Base-by-base conservation (phyloP, 1,140 invertebrate species). In the Scaptomyza hsui region DNA sequence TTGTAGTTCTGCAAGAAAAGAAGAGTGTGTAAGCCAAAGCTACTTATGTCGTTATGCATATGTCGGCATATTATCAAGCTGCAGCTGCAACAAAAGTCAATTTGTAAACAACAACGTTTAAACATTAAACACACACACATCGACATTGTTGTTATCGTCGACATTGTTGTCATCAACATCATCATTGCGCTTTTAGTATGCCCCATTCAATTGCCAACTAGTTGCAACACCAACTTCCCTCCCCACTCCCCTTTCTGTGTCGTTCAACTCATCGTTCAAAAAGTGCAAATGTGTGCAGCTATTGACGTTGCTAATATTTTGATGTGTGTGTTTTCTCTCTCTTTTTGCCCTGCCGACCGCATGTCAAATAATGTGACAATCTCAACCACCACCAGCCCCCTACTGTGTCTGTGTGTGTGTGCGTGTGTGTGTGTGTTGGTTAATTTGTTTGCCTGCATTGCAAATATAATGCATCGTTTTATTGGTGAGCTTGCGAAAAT, bases 241-340 rank as follows among this genome's bases (percentile, higher is more conserved):
- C 15, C 15, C 16, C 24, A 13, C 12, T 13, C 21, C n/a, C 9
- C 26, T 29, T 9, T 9, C 6, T 6, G 6, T 69, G 78, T 70
- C 53, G 52, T 78, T 79, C 73, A 70, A 73, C 56, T 69, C 56
- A 47, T 64, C 52, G 55, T 51, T 45, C 61, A 19, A 51, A 75
- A 71, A 62, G 72, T 67, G 72, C 64, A 63, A 75, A 72, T 83
- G 75, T 72, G 72, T 70, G 65, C 47, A 83, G 62, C 67, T 75
- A 83, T 85, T 83, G 79, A 79, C 80, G 76, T 63, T 67, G 72
- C 81, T 81, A 86, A 85, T 85, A 81, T 86, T 80, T 85, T 63
- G 76, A 76, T 85, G 69, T 42, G 10, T 61, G n/a, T n/a, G n/a
- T 45, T 39, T 44, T 32, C 51, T 9, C 26, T 9, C 51, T 24